These are phyloP conservation scores for Sinhomidia bicolor DNA, from an alignment of 2,888 invertebrate genomes.

Conservation along the genomic window DNA sequence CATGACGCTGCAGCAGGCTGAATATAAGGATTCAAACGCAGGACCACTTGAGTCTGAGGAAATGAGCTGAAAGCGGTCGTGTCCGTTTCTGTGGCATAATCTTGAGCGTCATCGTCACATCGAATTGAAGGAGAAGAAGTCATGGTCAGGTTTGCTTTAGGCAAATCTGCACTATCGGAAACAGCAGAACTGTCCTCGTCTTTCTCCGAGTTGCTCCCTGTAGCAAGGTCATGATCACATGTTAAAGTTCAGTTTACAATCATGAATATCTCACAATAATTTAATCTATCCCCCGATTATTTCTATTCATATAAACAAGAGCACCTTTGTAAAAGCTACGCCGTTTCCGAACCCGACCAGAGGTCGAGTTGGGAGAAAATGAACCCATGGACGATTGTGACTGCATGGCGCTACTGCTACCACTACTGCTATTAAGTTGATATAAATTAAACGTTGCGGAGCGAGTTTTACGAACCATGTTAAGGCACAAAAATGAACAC, in stretches of 20 bases:
- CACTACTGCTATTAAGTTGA: background rate
- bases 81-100: slow-evolving; percentile 42
- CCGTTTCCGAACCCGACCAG: slow-evolving; percentile 60
- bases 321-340: slow-evolving; percentile 39
- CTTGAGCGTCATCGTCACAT: slow-evolving; percentile 58
- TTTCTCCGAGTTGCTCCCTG: slow-evolving; percentile 19
- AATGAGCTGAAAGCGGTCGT: slow-evolving; percentile 78
- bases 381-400: background rate
- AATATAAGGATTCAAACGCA: slow-evolving; percentile 83
- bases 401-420: background rate
- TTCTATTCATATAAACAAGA: background rate
- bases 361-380: background rate
- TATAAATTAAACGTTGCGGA: slow-evolving; percentile 68
- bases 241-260: too few species aligned
- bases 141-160: background rate
- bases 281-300: background rate
- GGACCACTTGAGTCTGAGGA: slow-evolving; percentile 83
- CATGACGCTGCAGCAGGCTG: slow-evolving; percentile 83
- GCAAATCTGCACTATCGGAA: slow-evolving; percentile 33
- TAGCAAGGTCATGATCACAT: background rate
- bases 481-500: background rate
- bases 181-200: slow-evolving; percentile 34
- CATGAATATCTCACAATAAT: background rate
- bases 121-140: slow-evolving; percentile 7
- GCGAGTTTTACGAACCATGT: slow-evolving; percentile 62